Base-by-base conservation (phyloP, 2,888 invertebrate genomes). In the Lasius platythorax region DNA sequence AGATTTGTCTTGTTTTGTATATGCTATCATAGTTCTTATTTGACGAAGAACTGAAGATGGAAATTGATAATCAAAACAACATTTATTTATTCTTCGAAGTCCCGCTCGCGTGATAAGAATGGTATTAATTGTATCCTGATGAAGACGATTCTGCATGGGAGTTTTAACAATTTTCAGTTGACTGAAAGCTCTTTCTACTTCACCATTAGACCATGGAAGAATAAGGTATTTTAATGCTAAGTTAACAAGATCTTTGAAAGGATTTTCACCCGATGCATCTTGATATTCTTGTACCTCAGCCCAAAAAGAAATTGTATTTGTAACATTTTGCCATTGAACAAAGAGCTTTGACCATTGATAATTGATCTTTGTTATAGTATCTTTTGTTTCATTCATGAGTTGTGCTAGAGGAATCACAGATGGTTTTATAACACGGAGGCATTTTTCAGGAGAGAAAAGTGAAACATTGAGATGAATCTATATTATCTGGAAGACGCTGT, bases 331-430 rank as follows among this genome's bases (percentile, higher is more conserved):
- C 63, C 33, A 63, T 63, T 63, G 63, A 63, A 63, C 18, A 33
- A 33, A 63, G 33, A 63, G 33, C 18, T 63, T 63, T 63, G 63
- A 63, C 63, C 63, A 63, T 9, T 63, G 63, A 63, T 33, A 63
- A 18, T 63, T 18, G 1, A 63, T 63, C 12, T 63, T 37, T 63
- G 63, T 63, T 63, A 63, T 63, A 33, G 3, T 23, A 9, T 63
- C 33, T 63, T 63, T 6, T 63, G 63, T 33, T 63, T 37, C n/a
- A 6, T 18, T 33, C 63, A 63, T 63, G 6, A 63, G 18, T 33
- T 63, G 6, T 63, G 63, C 63, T 6, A 63, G 63, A 63, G 33
- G 9, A 33, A 63, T 63, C 18, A 63, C 33, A 63, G 18, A 63
- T 63, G 63, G 18, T 8, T 63, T 63, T n/a, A 56, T 3, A 56